phyloP scores from a whole-genome alignment of 2,888 invertebrate species.

The Tenthredo mesomela region DNA sequence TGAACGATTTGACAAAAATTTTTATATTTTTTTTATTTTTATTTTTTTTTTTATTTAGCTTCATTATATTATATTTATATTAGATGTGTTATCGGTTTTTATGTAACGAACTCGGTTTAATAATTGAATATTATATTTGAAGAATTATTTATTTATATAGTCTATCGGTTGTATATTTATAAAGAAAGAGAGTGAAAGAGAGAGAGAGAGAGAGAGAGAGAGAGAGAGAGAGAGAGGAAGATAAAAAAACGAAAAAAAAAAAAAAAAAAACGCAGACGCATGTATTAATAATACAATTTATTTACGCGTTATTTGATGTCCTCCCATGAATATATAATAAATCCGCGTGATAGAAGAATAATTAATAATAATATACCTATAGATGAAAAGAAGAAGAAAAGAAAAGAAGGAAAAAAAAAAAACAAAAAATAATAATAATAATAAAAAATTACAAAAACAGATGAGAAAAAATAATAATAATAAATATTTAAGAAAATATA shows the following conservation, averaged over 20 bases:
- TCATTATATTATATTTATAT: not conserved
- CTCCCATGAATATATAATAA: conserved; percentile 48
- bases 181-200: not conserved
- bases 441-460: not conserved
- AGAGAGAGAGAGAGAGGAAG: not conserved
- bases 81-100: not conserved
- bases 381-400: conserved; percentile 20
- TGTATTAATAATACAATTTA: conserved; percentile 64
- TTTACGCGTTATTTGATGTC: conserved; percentile 67
- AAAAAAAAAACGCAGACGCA: conserved; percentile 52
- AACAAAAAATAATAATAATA: conserved; percentile 46
- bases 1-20: not conserved
- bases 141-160: conserved; percentile 75
- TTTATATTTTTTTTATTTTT: not conserved
- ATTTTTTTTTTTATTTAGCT: not conserved
- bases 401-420: not conserved
- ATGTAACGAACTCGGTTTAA: conserved; percentile 28
- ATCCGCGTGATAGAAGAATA: conserved; percentile 54
- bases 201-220: not conserved
- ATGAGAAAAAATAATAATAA: conserved; percentile 47
- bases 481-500: conserved; percentile 19
- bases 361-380: conserved; percentile 23
- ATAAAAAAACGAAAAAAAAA: not conserved
- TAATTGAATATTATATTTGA: conserved; percentile 63
- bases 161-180: conserved; percentile 74